Base-by-base conservation (phyloP, 37 sponge, comb jelly and placozoan genomes). In the Crambe crambe region DNA sequence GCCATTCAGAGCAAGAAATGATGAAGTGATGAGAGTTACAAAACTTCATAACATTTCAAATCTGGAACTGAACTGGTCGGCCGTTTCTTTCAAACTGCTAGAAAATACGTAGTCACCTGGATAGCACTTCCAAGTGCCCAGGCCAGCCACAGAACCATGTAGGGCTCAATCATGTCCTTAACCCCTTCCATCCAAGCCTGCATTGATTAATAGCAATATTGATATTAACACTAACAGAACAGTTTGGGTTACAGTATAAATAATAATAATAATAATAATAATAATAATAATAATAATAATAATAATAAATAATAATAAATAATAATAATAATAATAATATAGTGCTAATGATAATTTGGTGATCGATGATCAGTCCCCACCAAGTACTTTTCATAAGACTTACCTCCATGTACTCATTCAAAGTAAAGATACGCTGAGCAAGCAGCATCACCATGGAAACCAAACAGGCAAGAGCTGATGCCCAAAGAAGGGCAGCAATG, bases 91-190 rank as follows among this genome's bases (percentile, higher is more conserved):
- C n/a, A n/a, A n/a, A n/a, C n/a, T n/a, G n/a, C n/a, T n/a, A n/a
- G n/a, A n/a, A n/a, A n/a, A n/a, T n/a, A n/a, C n/a, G n/a, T n/a
- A n/a, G n/a, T n/a, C n/a, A n/a, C 88, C 21, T 75, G 44, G 42
- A 87, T 60, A 35, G 77, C 83, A 29, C 32, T 23, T 18, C 89
- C 89, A 40, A 88, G 83, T n/a, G 83, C 78, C 89, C 89, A 88
- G 34, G 89, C 89, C 40, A 83, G 58, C 32, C 81, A 22, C 10
- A 83, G 75, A 0, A 83, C 78, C 40, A 88, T 51, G 27, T 73
- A 21, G 2, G 89, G 83, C 69, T 88, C 89, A 12, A 82, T 77
- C 42, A 88, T 34, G 21, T 82, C 83, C 60, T 88, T 82, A 2
- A 88, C 70, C 29, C 89, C 89, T 56, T 78, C 83, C 2, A 88